phyloP scores from a whole-genome alignment of 2,888 invertebrate species.

The Drosophila kuntzei region DNA sequence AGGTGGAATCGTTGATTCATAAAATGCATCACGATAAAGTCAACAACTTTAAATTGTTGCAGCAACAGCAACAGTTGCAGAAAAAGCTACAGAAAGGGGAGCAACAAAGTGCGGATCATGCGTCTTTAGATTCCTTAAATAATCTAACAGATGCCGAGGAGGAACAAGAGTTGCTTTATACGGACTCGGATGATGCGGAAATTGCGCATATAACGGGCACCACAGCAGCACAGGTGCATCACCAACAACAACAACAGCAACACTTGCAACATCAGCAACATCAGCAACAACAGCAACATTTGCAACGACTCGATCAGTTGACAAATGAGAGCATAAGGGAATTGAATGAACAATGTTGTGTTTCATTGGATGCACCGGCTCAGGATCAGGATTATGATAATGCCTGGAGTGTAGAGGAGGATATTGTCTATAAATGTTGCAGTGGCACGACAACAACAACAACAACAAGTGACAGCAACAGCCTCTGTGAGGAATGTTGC shows the following conservation, averaged over 20 bases:
- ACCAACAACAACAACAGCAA: slow-evolving; percentile 64
- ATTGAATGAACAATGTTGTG: slow-evolving; percentile 83
- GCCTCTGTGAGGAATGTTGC: slow-evolving; percentile 69
- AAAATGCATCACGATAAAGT: slow-evolving; percentile 83
- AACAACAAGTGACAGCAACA: slow-evolving; percentile 16
- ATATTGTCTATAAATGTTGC: slow-evolving; percentile 77
- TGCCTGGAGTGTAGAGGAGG: slow-evolving; percentile 83
- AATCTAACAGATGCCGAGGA: slow-evolving; percentile 90
- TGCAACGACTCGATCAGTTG: slow-evolving; percentile 80
- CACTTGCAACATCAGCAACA: slow-evolving; percentile 54
- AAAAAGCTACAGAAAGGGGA: slow-evolving; percentile 82
- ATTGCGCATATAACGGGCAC: slow-evolving; percentile 86
- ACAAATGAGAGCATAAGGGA: slow-evolving; percentile 83
- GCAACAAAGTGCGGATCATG: slow-evolving; percentile 17
- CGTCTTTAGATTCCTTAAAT: slow-evolving; percentile 89
- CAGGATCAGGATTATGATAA: slow-evolving; percentile 77
- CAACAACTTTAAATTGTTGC: slow-evolving; percentile 69
- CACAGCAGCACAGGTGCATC: slow-evolving; percentile 84
- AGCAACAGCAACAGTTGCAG: slow-evolving; percentile 77
- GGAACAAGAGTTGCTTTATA: slow-evolving; percentile 86
- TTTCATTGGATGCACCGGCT: slow-evolving; percentile 70
- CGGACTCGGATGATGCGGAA: slow-evolving; percentile 90
- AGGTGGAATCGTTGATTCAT: slow-evolving; percentile 82
- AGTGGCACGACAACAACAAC: slow-evolving; percentile 39
- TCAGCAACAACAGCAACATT: slow-evolving; percentile 40